Evolutionary conservation across 2,797 vertebrate species (phyloP).

Genomic region (Ambastaia sidthimunki): DNA sequence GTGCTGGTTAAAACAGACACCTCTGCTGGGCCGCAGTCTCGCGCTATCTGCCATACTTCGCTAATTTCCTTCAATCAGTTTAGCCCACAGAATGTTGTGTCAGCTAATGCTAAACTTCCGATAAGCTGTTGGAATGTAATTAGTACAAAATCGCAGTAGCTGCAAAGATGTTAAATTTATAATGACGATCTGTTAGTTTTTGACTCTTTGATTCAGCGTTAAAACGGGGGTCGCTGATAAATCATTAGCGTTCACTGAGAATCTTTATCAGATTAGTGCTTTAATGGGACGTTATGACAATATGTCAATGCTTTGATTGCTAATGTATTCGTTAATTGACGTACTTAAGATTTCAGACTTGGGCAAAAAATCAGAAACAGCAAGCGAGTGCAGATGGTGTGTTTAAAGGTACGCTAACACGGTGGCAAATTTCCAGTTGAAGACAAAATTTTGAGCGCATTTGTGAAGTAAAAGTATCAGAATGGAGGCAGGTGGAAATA

Average conservation of each 20-base stretch:
- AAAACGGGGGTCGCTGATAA: not conserved
- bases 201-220: not conserved
- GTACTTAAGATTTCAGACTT: too few relatives aligned
- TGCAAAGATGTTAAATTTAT: slow-evolving; percentile 7
- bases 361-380: too few relatives aligned
- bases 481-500: too few relatives aligned
- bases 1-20: slow-evolving; percentile 32
- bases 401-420: too few relatives aligned
- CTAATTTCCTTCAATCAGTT: slow-evolving; percentile 33
- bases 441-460: too few relatives aligned
- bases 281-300: slow-evolving; percentile 14
- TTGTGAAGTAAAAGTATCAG: too few relatives aligned
- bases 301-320: slow-evolving; percentile 31
- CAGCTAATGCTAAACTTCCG: slow-evolving; percentile 38
- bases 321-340: slow-evolving; percentile 3
- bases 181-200: not conserved
- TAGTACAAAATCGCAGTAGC: slow-evolving; percentile 9
- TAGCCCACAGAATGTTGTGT: slow-evolving; percentile 2
- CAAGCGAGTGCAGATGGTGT: too few relatives aligned
- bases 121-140: slow-evolving; percentile 39
- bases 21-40: slow-evolving; percentile 14
- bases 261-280: slow-evolving; percentile 17
- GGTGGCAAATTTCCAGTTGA: too few relatives aligned
- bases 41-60: slow-evolving; percentile 20
- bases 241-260: not conserved